phyloP scores from a whole-genome alignment of 2,888 invertebrate genomes.

The Mamestra brassicae region DNA sequence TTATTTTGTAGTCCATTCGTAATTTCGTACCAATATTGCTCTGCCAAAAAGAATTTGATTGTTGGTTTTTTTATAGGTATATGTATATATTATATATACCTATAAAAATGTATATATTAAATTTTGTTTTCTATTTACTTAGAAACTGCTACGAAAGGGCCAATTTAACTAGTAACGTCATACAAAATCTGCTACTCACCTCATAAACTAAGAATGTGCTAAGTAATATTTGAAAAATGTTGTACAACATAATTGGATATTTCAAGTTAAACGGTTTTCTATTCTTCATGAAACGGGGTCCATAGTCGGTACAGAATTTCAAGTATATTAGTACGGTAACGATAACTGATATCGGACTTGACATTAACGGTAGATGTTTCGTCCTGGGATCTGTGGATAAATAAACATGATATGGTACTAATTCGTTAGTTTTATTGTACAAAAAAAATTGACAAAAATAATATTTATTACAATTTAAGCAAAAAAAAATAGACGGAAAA shows the following conservation, averaged over 20 bases:
- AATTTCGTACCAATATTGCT: neutral
- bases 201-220: slow-evolving; percentile 50
- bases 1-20: neutral
- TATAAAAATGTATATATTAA: too few relatives aligned
- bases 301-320: slow-evolving; percentile 72
- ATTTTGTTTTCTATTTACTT: too few relatives aligned
- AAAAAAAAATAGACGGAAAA: too few relatives aligned
- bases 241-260: slow-evolving; percentile 55
- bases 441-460: too few relatives aligned
- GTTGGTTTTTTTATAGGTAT: too few relatives aligned
- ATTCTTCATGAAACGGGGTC: slow-evolving; percentile 93
- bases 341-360: slow-evolving; percentile 52
- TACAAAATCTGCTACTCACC: slow-evolving; percentile 35
- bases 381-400: slow-evolving; percentile 58
- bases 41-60: neutral
- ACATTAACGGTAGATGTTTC: slow-evolving; percentile 51
- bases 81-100: too few relatives aligned
- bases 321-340: slow-evolving; percentile 49
- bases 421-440: neutral
- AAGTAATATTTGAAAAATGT: slow-evolving; percentile 61
- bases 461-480: too few relatives aligned
- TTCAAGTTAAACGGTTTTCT: slow-evolving; percentile 62
- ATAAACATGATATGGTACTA: neutral
- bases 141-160: too few relatives aligned
- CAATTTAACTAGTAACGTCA: neutral